Evolutionary conservation across 2,113 vertebrate species (phyloP).

Genomic region (Fregata magnificens): DNA sequence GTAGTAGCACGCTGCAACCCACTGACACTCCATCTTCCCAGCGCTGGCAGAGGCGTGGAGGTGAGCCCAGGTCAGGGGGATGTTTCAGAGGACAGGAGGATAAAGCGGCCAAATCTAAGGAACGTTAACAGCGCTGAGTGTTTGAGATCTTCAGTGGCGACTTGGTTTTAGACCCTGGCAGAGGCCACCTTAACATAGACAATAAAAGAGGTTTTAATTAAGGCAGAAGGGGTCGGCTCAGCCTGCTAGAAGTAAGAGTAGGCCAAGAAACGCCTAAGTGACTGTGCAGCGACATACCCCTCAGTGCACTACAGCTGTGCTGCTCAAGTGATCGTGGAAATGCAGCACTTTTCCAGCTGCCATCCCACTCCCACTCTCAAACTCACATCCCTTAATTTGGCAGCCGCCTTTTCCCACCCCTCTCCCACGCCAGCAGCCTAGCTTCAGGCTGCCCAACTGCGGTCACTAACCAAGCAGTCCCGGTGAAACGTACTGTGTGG

Average conservation of each 20-base stretch:
- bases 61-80: neutral
- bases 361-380: neutral
- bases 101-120: constrained; percentile 35
- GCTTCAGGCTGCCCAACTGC: fast-evolving
- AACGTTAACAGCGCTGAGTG: constrained; percentile 22
- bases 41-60: neutral
- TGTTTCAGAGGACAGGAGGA: neutral
- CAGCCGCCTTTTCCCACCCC: neutral
- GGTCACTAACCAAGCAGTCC: neutral
- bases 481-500: neutral
- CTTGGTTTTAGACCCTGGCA: constrained; percentile 57
- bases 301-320: neutral
- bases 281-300: neutral
- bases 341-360: neutral
- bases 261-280: fast-evolving
- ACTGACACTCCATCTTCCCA: neutral
- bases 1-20: neutral
- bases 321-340: neutral
- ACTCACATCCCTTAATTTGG: neutral
- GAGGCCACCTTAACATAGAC: constrained; percentile 66
- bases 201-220: constrained; percentile 46
- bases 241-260: neutral
- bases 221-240: neutral
- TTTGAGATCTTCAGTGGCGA: constrained; percentile 26
- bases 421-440: neutral